These are phyloP conservation scores for Synanthedon formicaeformis DNA, from an alignment of 2,888 invertebrate genomes.

Conservation along the genomic window DNA sequence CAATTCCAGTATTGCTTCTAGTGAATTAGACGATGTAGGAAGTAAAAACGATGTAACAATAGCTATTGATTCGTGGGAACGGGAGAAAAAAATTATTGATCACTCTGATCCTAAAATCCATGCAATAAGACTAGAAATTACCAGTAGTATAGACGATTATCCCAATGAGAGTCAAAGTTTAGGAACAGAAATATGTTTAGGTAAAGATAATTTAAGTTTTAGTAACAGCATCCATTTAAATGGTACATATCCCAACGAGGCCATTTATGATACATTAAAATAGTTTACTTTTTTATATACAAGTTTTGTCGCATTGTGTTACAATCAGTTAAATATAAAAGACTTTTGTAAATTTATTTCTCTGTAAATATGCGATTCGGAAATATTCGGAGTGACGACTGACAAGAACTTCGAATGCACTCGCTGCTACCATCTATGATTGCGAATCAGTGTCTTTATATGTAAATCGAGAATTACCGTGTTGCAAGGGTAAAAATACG, in stretches of 20 bases:
- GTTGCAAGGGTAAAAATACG: too few relatives aligned
- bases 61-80: slow-evolving; percentile 59
- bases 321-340: too few relatives aligned
- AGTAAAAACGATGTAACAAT: slow-evolving; percentile 58
- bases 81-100: slow-evolving; percentile 33
- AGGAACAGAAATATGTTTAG: slow-evolving; percentile 41
- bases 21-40: slow-evolving; percentile 51
- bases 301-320: neutral
- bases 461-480: too few relatives aligned
- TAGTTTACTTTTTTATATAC: slow-evolving; percentile 14
- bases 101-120: slow-evolving; percentile 50
- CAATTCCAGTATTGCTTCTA: slow-evolving; percentile 54
- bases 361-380: too few relatives aligned
- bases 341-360: too few relatives aligned
- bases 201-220: slow-evolving; percentile 63
- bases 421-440: too few relatives aligned
- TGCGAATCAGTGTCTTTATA: too few relatives aligned
- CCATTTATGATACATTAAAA: slow-evolving; percentile 67
- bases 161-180: slow-evolving; percentile 31
- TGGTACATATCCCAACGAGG: slow-evolving; percentile 68
- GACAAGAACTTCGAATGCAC: too few relatives aligned
- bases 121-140: slow-evolving; percentile 64
- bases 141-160: slow-evolving; percentile 60
- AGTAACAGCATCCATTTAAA: slow-evolving; percentile 67
- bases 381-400: too few relatives aligned